Evolutionary conservation across 2,888 invertebrate genomes (phyloP).

Genomic region (Hyalella azteca): DNA sequence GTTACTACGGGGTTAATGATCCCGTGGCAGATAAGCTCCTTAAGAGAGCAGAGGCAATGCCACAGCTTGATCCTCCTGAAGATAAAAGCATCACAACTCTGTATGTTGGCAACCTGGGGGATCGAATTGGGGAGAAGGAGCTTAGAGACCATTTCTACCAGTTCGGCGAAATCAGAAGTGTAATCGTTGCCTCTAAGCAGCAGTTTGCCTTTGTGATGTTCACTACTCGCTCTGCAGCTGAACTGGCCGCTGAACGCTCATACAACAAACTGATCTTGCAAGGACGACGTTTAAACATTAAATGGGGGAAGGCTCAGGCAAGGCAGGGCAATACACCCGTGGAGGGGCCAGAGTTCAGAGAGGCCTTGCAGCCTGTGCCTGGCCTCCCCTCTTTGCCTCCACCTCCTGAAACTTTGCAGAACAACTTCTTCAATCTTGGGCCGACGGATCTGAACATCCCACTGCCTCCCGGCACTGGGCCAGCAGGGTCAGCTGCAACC

Average conservation of each 20-base stretch:
- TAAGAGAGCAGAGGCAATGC: conserved; percentile 89
- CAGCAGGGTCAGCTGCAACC: conserved; percentile 35
- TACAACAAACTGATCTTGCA: conserved; percentile 90
- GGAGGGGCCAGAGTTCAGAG: conserved; percentile 58
- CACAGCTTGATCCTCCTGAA: conserved; percentile 92
- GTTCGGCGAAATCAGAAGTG: conserved; percentile 94
- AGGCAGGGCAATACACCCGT: conserved; percentile 65
- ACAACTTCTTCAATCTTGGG: conserved; percentile 72
- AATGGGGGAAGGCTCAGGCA: conserved; percentile 97
- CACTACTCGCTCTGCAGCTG: conserved; percentile 74
- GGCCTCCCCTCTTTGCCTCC: conserved; percentile 76
- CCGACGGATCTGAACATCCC: conserved; percentile 55
- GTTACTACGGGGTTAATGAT: conserved; percentile 93
- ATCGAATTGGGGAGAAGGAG: conserved; percentile 58
- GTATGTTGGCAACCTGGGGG: conserved; percentile 76
- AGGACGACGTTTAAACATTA: conserved; percentile 90
- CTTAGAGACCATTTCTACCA: conserved; percentile 94
- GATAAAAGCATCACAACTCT: conserved; percentile 95
- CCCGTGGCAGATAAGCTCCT: conserved; percentile 94
- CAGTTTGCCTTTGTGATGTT: conserved; percentile 72
- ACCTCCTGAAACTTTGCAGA: conserved; percentile 69
- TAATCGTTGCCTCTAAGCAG: conserved; percentile 89
- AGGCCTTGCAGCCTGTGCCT: conserved; percentile 74
- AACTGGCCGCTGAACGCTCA: conserved; percentile 91
- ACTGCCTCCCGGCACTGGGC: conserved; percentile 49